Evolutionary conservation across 2,888 invertebrate genomes (phyloP).

Genomic region (Monoplex corrugatus): DNA sequence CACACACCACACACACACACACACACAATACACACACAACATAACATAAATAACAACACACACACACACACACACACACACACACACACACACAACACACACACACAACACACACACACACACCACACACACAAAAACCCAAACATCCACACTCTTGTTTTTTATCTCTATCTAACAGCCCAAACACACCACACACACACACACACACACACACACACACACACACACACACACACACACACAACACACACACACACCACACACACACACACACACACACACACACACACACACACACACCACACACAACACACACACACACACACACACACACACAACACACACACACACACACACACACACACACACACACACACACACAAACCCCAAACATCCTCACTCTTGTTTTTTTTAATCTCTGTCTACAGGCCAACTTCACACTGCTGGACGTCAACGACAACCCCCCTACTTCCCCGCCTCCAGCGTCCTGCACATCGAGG

Average conservation of each 20-base stretch:
- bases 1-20: too few relatives aligned
- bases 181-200: too few relatives aligned
- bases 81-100: too few relatives aligned
- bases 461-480: slow-evolving; percentile 90
- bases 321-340: not conserved
- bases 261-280: not conserved
- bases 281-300: not conserved
- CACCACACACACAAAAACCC: too few relatives aligned
- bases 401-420: not conserved
- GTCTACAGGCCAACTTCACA: slow-evolving; percentile 93
- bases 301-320: not conserved
- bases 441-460: slow-evolving; percentile 98
- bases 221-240: not conserved
- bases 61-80: too few relatives aligned
- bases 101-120: too few relatives aligned
- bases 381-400: too few relatives aligned
- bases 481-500: slow-evolving; percentile 90
- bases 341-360: not conserved
- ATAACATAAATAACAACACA: too few relatives aligned
- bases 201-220: slow-evolving; percentile 17
- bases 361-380: not conserved
- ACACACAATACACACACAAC: too few relatives aligned
- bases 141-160: too few relatives aligned
- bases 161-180: too few relatives aligned
- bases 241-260: not conserved